Evolutionary conservation across 2,888 invertebrate genomes (phyloP).

Genomic region (Hoplodrina ambigua): DNA sequence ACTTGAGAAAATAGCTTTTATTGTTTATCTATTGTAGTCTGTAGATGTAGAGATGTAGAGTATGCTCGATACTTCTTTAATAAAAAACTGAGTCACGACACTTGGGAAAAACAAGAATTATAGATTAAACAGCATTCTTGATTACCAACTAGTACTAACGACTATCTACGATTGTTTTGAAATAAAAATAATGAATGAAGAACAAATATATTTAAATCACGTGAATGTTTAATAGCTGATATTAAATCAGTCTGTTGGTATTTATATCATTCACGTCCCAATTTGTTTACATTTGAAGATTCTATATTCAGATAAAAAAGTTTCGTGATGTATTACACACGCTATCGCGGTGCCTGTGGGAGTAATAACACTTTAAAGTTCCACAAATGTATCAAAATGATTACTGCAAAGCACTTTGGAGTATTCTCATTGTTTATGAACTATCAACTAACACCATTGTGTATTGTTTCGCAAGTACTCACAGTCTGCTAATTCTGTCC

Average conservation of each 20-base stretch:
- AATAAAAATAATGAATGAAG: neutral
- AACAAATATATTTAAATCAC: neutral
- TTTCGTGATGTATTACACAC: slow-evolving; percentile 1
- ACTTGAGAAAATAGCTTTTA: slow-evolving; percentile 26
- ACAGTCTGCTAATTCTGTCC: slow-evolving; percentile 49
- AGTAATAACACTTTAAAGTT: slow-evolving; percentile 14
- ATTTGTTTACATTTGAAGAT: neutral
- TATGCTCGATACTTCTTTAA: slow-evolving; percentile 9
- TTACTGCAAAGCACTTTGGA: slow-evolving; percentile 36
- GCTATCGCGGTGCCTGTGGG: neutral
- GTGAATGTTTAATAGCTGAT: neutral
- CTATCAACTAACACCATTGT: slow-evolving; percentile 35
- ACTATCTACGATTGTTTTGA: neutral
- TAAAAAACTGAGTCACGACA: slow-evolving; percentile 4
- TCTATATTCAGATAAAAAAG: neutral
- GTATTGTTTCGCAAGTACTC: slow-evolving; percentile 45
- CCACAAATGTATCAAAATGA: slow-evolving; percentile 25
- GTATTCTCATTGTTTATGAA: slow-evolving; percentile 42
- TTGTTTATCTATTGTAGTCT: neutral
- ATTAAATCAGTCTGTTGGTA: neutral
- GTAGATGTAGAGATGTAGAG: neutral
- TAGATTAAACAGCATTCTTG: neutral
- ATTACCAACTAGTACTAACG: too few species aligned
- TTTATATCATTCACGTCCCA: neutral
- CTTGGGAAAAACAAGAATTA: neutral